These are phyloP conservation scores for silkworm (Bombyx mori) DNA, from an alignment of 1,140 invertebrate genomes.

Conservation along the genomic window ASM3026992v2 NC_085125.1:3498001-3498500, in stretches of 20 bases:
- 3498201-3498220: constrained; percentile 5
- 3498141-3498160: constrained; percentile 37
- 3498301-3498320: constrained; percentile 10
- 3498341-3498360: constrained; percentile 20
- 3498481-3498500: no score
- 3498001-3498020: no score
- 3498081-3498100: no score
- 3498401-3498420: no score
- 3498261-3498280: constrained; percentile 45
- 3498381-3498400: no score
- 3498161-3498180: constrained; percentile 22
- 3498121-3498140: constrained; percentile 26
- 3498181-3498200: constrained; percentile 39
- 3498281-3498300: constrained; percentile 43
- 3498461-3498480: no score
- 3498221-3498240: constrained; percentile 27
- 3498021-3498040: no score
- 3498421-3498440: no score
- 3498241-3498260: constrained; percentile 13
- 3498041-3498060: no score
- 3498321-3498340: constrained; percentile 25
- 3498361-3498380: constrained; percentile 15
- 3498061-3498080: no score
- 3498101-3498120: no score
- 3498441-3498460: no score